Conservation (phyloP, 2,113 vertebrate species). For the Dromiciops gliroides region DNA sequence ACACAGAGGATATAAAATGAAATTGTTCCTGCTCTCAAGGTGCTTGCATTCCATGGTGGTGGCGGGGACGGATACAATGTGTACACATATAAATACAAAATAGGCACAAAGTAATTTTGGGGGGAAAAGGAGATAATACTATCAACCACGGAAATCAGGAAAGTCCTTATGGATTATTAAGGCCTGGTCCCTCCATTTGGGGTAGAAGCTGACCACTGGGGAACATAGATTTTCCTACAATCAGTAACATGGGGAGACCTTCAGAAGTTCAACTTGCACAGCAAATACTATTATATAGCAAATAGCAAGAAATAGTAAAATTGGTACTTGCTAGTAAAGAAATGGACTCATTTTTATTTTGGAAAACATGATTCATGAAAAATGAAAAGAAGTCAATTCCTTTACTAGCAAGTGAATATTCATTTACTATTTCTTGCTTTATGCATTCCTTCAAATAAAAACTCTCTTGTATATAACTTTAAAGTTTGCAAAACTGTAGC, state of each 20-base stretch:
- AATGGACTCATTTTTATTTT: neutral
- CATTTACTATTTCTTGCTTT: neutral
- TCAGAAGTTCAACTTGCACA: neutral
- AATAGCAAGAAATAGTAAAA: neutral
- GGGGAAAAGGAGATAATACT: neutral
- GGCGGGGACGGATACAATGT: neutral
- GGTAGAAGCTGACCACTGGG: constrained; percentile 18
- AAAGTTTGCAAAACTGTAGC: neutral
- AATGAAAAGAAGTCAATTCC: neutral
- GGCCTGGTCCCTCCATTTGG: neutral
- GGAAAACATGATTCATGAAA: neutral
- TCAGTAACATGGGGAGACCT: constrained; percentile 22
- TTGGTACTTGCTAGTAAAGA: neutral
- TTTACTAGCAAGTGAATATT: neutral
- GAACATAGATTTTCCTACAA: constrained; percentile 36
- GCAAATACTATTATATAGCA: neutral
- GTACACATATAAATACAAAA: neutral
- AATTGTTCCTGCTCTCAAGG: neutral
- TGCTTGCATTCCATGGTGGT: neutral
- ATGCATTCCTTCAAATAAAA: neutral
- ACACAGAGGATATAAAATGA: neutral
- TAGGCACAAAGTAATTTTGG: neutral
- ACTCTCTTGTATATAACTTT: neutral
- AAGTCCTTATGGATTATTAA: neutral
- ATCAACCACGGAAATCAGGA: neutral